Percentiles rank a stretch among this genome's conserved stretches.
These are phyloP conservation scores for Zosterops borbonicus DNA, from an alignment of 2,113 vertebrate species.

Conservation along the genomic window DNA sequence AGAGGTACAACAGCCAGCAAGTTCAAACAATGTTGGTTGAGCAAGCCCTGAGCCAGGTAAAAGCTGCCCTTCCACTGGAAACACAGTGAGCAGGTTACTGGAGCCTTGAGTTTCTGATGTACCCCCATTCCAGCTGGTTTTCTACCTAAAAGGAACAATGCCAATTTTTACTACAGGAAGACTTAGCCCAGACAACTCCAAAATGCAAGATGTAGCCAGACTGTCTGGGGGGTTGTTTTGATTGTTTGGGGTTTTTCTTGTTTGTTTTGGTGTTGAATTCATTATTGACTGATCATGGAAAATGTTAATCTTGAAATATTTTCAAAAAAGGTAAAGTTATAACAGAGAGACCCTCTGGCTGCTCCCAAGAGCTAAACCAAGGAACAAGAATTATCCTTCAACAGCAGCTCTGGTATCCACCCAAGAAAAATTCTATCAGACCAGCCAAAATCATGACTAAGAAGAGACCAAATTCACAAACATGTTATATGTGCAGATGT, in stretches of 20 bases:
- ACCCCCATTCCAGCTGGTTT: neutral
- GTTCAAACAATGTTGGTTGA: neutral
- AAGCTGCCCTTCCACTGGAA: neutral
- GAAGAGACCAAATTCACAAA: slow-evolving; percentile 58
- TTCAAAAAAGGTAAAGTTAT: neutral
- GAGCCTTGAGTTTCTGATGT: neutral
- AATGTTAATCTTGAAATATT: neutral
- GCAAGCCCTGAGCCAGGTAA: neutral
- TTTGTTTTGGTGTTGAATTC: neutral
- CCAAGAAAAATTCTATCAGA: slow-evolving; percentile 55
- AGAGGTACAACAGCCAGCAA: neutral
- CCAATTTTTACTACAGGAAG: neutral
- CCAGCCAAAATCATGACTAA: slow-evolving; percentile 73
- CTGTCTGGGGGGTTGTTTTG: neutral
- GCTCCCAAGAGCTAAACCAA: neutral
- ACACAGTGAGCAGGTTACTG: neutral
- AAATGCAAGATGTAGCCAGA: neutral
- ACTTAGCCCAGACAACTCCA: neutral
- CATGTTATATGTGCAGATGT: slow-evolving; percentile 59
- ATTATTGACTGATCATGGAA: neutral
- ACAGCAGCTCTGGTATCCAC: slow-evolving; percentile 64
- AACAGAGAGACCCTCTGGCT: neutral
- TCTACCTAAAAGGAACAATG: neutral
- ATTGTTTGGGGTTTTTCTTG: neutral
- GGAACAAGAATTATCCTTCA: slow-evolving; percentile 49